Evolutionary conservation across 2,113 vertebrate species (phyloP).

Genomic region (Octodon degus): DNA sequence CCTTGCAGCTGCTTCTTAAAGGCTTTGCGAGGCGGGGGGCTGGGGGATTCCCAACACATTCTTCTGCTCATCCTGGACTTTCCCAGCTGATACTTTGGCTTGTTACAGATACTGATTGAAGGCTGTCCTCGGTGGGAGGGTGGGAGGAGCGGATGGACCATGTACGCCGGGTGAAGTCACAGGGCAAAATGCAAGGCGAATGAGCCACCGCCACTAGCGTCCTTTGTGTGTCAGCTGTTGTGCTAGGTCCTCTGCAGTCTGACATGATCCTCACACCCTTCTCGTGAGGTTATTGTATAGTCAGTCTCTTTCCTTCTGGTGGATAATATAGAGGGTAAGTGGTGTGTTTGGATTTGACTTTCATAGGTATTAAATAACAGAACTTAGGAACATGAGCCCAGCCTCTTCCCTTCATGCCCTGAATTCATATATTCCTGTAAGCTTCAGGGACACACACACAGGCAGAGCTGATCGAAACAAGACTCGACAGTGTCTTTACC

Average conservation of each 20-base stretch:
- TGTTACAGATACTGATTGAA: conserved; percentile 36
- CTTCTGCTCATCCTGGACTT: conserved; percentile 19
- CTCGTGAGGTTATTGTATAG: background rate
- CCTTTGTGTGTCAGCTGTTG: background rate
- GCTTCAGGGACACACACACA: background rate
- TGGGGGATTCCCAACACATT: background rate
- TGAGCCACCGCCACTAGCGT: background rate
- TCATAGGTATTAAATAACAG: background rate
- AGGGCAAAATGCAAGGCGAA: background rate
- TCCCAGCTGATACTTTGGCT: background rate
- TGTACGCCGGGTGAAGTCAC: background rate
- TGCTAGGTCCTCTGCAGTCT: background rate
- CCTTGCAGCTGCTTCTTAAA: conserved; percentile 70
- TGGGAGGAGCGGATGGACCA: background rate
- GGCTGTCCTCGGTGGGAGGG: background rate
- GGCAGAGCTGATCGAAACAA: background rate
- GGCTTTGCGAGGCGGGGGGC: background rate
- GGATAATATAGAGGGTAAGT: background rate
- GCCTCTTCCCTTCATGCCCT: background rate
- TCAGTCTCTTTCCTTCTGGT: background rate
- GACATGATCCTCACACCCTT: background rate
- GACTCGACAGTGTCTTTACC: background rate
- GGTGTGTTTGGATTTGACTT: conserved; percentile 2
- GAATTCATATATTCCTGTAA: fast-evolving
- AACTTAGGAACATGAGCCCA: background rate